Base-by-base conservation (phyloP, 37 sponge, comb jelly and placozoan species). In the Oscarella lobularis region DNA sequence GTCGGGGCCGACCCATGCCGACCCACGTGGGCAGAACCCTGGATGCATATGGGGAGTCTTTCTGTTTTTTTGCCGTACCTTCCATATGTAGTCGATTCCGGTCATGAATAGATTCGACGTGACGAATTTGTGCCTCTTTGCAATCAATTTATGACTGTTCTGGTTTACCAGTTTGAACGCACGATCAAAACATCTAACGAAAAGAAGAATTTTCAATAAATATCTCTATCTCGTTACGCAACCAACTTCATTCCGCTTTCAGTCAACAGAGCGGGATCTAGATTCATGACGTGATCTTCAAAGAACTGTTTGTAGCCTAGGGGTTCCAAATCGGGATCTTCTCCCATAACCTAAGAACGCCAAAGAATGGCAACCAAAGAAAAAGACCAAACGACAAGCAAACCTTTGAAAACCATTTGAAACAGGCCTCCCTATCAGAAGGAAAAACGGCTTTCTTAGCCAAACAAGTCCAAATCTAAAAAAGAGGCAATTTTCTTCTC, bases 381-480 rank as follows among this genome's bases (percentile, higher is more conserved):
- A n/a, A n/a, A n/a, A n/a, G n/a, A n/a, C n/a, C n/a, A n/a, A n/a
- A n/a, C n/a, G n/a, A n/a, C n/a, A n/a, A n/a, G n/a, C n/a, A n/a
- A n/a, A 90, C 92, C 89, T 85, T 90, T 35, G 89, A 84, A 84
- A 92, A 92, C 93, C 93, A 92, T 60, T 76, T 88, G 77, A 87
- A 89, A 41, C 90, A 85, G 2, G 87, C 84, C n/a, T 89, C 93
- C 31, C 82, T 79, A 72, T 92, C 93, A 29, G 74, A 75, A 33
- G 81, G 66, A 66, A 86, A 88, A n/a, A 88, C 89, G 14, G 89
- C 83, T 27, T 79, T 74, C 2, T 86, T 87, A 38, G 81, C 87
- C 38, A 92, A 39, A n/a, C 87, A 87, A 41, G 75, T 75, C 93
- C 93, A 92, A 48, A 92, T 89, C 86, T 88, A 14, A 20, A 48